Evolutionary conservation across 2,888 invertebrate genomes (phyloP).

Genomic region (Rhorus exstirpatorius): DNA sequence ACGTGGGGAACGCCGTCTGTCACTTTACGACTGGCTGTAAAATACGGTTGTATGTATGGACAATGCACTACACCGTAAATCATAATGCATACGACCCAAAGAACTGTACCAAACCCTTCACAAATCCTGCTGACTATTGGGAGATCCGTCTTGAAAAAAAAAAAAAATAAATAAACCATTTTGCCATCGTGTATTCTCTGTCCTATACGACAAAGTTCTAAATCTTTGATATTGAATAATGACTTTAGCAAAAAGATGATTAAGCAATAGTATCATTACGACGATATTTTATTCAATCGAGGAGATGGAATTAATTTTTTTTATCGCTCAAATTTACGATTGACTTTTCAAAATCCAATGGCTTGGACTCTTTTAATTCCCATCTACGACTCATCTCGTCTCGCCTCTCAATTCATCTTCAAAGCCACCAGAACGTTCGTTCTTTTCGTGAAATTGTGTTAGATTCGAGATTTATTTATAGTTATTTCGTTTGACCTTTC

Average conservation of each 20-base stretch:
- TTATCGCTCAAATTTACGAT: background rate
- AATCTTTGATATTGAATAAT: too few relatives aligned
- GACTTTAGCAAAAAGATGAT: too few relatives aligned
- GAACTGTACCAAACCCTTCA: slow-evolving; percentile 20
- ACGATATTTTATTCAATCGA: too few relatives aligned
- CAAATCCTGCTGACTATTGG: slow-evolving; percentile 21
- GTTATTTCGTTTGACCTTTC: too few relatives aligned
- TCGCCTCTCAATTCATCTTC: slow-evolving; percentile 16
- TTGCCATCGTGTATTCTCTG: too few relatives aligned
- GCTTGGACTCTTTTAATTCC: background rate
- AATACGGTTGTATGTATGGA: slow-evolving; percentile 55
- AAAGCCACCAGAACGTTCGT: slow-evolving; percentile 16
- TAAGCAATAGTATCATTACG: too few relatives aligned
- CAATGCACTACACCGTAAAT: slow-evolving; percentile 44
- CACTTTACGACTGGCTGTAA: slow-evolving; percentile 65
- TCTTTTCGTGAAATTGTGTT: slow-evolving; percentile 38
- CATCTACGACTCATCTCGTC: too few relatives aligned
- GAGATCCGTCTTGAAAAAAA: slow-evolving; percentile 24
- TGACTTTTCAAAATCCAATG: background rate
- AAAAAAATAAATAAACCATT: background rate
- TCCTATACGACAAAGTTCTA: too few relatives aligned
- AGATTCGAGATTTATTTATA: slow-evolving; percentile 17
- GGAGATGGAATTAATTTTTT: background rate
- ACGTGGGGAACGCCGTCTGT: slow-evolving; percentile 14
- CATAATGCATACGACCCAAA: slow-evolving; percentile 28